These are phyloP conservation scores for Stichodactyla helianthus DNA, from an alignment of 64 coral and sea anemone genomes.

Conservation along the genomic window DNA sequence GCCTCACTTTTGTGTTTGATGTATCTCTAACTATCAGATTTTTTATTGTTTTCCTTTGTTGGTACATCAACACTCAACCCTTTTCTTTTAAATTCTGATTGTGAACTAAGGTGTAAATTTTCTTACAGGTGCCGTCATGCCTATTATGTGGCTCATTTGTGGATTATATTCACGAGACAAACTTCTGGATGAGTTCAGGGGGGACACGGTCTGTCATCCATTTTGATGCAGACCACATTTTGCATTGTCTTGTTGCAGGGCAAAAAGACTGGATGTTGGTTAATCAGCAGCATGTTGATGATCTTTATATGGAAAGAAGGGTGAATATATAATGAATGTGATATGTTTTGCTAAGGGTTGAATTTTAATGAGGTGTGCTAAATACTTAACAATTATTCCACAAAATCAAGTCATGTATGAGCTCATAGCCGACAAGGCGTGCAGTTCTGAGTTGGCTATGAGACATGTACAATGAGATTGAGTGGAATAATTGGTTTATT, in stretches of 20 bases:
- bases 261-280: conserved; percentile 96
- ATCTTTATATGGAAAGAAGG: conserved; percentile 79
- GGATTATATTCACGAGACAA: conserved; percentile 88
- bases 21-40: too few species aligned
- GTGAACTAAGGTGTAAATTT: not conserved
- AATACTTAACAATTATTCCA: too few species aligned
- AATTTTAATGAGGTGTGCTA: too few species aligned
- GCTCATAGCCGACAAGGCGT: too few species aligned
- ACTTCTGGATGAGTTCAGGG: conserved; percentile 99
- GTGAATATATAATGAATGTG: conserved; percentile 1
- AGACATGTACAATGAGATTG: too few species aligned
- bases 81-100: too few species aligned
- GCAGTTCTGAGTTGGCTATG: too few species aligned
- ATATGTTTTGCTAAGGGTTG: not conserved
- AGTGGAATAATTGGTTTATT: too few species aligned
- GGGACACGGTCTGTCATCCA: conserved; percentile 94
- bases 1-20: not conserved
- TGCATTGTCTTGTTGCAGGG: conserved; percentile 86
- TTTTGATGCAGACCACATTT: conserved; percentile 94
- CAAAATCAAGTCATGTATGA: too few species aligned
- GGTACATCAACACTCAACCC: too few species aligned
- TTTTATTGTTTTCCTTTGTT: too few species aligned
- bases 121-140: conserved; percentile 62
- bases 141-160: conserved; percentile 88
- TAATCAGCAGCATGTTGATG: conserved; percentile 43